A percentile compares a stretch with the other conserved stretches of the same genome.
phyloP scores from a whole-genome alignment of 2,797 vertebrate genomes.

The Syngnathus acus region DNA sequence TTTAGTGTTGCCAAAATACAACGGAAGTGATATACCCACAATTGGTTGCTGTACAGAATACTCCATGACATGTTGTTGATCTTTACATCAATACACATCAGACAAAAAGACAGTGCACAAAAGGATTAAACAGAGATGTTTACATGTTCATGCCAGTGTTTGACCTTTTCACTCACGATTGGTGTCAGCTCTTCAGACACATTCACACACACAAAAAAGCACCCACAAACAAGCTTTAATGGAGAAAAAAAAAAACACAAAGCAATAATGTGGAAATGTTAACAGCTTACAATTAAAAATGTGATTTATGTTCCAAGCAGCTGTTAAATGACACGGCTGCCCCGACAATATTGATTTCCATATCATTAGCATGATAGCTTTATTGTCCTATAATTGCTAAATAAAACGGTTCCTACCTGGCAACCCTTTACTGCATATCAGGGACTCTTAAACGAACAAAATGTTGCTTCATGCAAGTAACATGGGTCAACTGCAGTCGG shows the following conservation, averaged over 20 bases:
- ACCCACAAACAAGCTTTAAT: conserved; percentile 15
- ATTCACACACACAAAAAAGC: conserved; percentile 13
- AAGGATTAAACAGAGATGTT: conserved; percentile 30
- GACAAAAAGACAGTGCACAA: conserved; percentile 14
- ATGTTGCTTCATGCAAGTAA: conserved; percentile 93
- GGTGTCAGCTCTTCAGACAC: conserved; percentile 38
- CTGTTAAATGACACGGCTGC: conserved; percentile 66
- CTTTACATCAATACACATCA: conserved; percentile 33
- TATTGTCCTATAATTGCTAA: conserved; percentile 95
- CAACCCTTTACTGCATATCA: conserved; percentile 84
- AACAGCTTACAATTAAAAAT: conserved; percentile 73
- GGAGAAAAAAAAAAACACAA: conserved; percentile 34
- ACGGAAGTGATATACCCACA: not conserved
- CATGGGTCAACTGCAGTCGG: conserved; percentile 96
- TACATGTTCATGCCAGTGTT: conserved; percentile 14
- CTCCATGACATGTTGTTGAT: conserved; percentile 24
- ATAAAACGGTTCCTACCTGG: conserved; percentile 90
- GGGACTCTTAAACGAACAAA: conserved; percentile 93
- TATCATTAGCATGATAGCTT: conserved; percentile 92
- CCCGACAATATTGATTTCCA: conserved; percentile 75
- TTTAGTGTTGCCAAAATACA: not conserved
- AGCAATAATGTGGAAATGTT: conserved; percentile 69
- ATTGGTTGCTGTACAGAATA: not conserved
- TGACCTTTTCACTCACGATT: conserved; percentile 58
- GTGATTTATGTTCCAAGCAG: conserved; percentile 70